These are phyloP conservation scores for Helostoma temminkii DNA, from an alignment of 2,797 vertebrate species.

Conservation along the genomic window DNA sequence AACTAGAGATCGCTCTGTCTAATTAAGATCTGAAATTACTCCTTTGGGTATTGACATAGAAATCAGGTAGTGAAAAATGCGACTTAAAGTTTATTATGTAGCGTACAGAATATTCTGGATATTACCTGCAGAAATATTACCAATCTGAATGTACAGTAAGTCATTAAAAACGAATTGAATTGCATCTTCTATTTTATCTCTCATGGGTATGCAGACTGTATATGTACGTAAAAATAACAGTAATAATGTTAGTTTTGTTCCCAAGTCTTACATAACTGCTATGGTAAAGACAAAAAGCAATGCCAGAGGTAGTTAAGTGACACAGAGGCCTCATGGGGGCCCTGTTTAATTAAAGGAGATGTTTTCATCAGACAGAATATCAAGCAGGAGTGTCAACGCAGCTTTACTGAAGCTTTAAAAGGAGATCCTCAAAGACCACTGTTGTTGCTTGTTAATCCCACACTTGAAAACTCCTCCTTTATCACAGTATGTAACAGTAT, in stretches of 20 bases:
- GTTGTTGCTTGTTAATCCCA: neutral
- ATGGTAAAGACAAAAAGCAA: conserved; percentile 6
- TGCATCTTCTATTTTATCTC: no score
- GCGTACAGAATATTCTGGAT: neutral
- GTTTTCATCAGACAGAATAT: conserved; percentile 19
- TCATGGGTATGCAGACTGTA: no score
- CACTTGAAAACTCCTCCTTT: neutral
- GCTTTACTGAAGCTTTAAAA: neutral
- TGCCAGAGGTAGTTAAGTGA: conserved; percentile 16
- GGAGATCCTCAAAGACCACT: neutral
- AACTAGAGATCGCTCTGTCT: neutral
- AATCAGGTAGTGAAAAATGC: neutral
- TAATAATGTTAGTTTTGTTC: neutral
- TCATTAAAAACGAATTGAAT: no score
- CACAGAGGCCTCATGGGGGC: neutral
- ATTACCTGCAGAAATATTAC: no score
- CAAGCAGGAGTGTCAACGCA: neutral
- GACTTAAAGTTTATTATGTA: neutral
- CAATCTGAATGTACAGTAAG: no score
- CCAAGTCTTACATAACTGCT: conserved; percentile 10
- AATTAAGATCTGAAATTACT: neutral
- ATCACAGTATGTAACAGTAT: neutral
- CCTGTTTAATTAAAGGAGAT: conserved; percentile 14
- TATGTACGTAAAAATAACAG: neutral
- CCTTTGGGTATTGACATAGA: neutral